Evolutionary conservation across 1,140 invertebrate species (phyloP).

Genomic region (Bombus pascuorum): DNA sequence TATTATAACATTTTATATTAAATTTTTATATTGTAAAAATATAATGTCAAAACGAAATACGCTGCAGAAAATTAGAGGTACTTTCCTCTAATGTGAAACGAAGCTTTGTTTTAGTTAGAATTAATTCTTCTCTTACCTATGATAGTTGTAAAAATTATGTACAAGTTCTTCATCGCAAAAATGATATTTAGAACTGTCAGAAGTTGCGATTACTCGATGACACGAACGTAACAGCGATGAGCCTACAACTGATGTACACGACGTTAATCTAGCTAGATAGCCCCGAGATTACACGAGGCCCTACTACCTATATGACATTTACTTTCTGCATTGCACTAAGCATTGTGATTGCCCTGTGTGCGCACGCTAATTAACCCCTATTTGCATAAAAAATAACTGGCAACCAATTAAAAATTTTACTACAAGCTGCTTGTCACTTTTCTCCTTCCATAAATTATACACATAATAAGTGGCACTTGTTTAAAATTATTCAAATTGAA

Average conservation of each 20-base stretch:
- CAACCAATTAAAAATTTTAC: neutral
- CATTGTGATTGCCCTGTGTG: neutral
- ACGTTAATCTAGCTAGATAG: conserved; percentile 66
- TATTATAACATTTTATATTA: neutral
- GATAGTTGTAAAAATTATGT: conserved; percentile 29
- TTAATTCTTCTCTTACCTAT: conserved; percentile 44
- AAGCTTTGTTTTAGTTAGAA: neutral
- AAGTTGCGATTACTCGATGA: conserved; percentile 43
- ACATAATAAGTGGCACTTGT: neutral
- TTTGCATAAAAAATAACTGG: conserved; percentile 2
- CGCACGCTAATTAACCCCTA: neutral
- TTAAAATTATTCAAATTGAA: neutral
- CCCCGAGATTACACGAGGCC: conserved; percentile 65
- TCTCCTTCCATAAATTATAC: neutral
- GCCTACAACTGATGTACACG: conserved; percentile 62
- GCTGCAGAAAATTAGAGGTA: neutral
- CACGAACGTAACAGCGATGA: conserved; percentile 58
- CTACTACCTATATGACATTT: conserved; percentile 59
- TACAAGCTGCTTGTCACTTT: neutral
- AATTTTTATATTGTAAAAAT: neutral
- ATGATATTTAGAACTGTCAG: conserved; percentile 25
- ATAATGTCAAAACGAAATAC: neutral
- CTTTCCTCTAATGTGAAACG: no score
- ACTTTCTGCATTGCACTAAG: conserved; percentile 44
- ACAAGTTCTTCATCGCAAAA: conserved; percentile 39